A percentile compares a stretch with the other conserved stretches of the same genome.
Evolutionary conservation across 2,113 vertebrate genomes (phyloP).

Genomic region (Lepus europaeus): DNA sequence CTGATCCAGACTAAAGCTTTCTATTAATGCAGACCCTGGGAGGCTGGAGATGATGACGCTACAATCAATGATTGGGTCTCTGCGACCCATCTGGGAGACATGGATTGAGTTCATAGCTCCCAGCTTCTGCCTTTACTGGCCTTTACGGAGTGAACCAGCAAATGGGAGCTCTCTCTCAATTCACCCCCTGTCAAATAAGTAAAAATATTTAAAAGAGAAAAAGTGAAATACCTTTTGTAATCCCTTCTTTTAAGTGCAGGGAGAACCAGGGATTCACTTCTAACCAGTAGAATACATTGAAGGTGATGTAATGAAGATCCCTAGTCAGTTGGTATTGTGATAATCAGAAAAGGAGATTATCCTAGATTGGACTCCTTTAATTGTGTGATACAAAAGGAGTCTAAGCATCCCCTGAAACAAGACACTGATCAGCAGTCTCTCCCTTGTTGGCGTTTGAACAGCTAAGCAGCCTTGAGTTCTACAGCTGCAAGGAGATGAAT

Average conservation of each 20-base stretch:
- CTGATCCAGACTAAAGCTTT: too few species aligned
- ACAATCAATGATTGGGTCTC: too few species aligned
- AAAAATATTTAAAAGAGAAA: too few species aligned
- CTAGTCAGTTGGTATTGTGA: background rate
- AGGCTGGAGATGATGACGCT: too few species aligned
- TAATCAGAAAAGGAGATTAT: background rate
- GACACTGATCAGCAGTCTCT: background rate
- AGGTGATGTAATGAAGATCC: background rate
- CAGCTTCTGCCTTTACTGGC: too few species aligned
- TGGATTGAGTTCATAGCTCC: too few species aligned
- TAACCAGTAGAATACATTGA: background rate
- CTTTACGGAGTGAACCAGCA: too few species aligned
- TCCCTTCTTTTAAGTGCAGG: background rate
- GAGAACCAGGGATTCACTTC: background rate
- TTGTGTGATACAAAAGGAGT: background rate
- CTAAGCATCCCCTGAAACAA: background rate
- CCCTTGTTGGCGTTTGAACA: background rate
- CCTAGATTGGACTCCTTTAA: background rate
- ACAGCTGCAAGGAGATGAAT: background rate
- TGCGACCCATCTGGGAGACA: too few species aligned
- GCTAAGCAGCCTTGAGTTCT: background rate
- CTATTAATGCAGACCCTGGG: too few species aligned
- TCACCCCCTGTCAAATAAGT: too few species aligned
- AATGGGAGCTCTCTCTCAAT: too few species aligned
- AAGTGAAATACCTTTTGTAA: background rate